Conservation (phyloP, 2,113 vertebrate genomes). For the Emydocephalus ijimae region DNA sequence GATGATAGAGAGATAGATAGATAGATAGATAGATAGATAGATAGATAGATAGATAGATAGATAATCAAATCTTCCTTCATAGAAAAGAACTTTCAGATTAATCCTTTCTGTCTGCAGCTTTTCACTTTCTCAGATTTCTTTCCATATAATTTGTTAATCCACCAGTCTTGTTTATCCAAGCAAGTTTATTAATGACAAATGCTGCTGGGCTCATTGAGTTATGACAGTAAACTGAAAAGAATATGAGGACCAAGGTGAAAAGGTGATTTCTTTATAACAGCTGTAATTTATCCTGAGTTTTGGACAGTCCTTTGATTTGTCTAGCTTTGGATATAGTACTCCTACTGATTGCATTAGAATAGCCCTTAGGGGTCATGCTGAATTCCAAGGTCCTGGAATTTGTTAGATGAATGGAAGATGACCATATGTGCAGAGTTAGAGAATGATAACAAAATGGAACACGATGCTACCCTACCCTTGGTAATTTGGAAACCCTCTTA, state of each 20-base stretch:
- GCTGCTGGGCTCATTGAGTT: conserved; percentile 63
- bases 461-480: conserved; percentile 41
- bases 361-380: conserved; percentile 78
- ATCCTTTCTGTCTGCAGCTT: conserved; percentile 46
- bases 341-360: conserved; percentile 80
- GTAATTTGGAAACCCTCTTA: conserved; percentile 62
- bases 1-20: neutral
- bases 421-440: conserved; percentile 75
- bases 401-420: conserved; percentile 83
- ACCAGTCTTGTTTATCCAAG: conserved; percentile 60
- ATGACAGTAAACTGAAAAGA: conserved; percentile 68
- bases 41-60: neutral
- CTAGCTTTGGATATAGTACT: conserved; percentile 71
- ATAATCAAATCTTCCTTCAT: conserved; percentile 20
- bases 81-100: conserved; percentile 17
- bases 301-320: conserved; percentile 75
- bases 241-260: conserved; percentile 68
- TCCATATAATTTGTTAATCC: conserved; percentile 60
- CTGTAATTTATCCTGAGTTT: conserved; percentile 78
- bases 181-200: conserved; percentile 70
- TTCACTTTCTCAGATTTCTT: conserved; percentile 61
- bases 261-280: conserved; percentile 73
- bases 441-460: conserved; percentile 69
- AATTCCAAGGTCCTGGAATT: conserved; percentile 87
- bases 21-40: neutral